These are phyloP conservation scores for Drosophila testacea DNA, from an alignment of 2,888 invertebrate genomes.

Conservation along the genomic window DNA sequence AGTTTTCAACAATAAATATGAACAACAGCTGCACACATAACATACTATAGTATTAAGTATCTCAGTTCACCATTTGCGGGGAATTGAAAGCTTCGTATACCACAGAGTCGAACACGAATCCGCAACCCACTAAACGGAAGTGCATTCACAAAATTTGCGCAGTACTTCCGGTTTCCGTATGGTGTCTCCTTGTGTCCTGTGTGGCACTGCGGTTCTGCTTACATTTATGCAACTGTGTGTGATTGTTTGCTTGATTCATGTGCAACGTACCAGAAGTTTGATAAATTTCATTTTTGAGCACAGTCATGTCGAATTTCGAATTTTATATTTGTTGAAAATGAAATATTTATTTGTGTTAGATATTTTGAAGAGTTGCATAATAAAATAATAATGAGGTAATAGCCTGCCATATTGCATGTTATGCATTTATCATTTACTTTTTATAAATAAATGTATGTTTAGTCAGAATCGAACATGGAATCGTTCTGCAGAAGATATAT, in stretches of 20 bases:
- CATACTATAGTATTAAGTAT: conserved; percentile 1
- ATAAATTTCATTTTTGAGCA: conserved; percentile 65
- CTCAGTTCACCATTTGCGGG: conserved; percentile 6
- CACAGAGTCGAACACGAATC: conserved; percentile 6
- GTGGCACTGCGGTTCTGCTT: conserved; percentile 3
- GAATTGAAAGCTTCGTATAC: conserved; percentile 2
- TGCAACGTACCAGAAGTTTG: conserved; percentile 71
- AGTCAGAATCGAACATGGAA: too few relatives aligned
- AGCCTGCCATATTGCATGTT: background rate
- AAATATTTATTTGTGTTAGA: conserved; percentile 1
- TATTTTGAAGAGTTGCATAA: conserved; percentile 30
- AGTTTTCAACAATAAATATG: conserved; percentile 11
- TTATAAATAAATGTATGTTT: too few relatives aligned
- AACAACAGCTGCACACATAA: conserved; percentile 7
- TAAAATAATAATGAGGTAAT: conserved; percentile 33
- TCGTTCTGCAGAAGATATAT: too few relatives aligned
- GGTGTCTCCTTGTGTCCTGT: conserved; percentile 48
- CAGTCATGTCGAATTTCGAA: conserved; percentile 22
- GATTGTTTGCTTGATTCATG: conserved; percentile 33
- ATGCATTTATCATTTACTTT: too few relatives aligned
- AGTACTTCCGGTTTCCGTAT: conserved; percentile 70
- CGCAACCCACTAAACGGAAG: conserved; percentile 61
- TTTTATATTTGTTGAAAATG: background rate
- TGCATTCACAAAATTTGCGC: conserved; percentile 76
- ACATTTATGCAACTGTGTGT: conserved; percentile 3